Evolutionary conservation across 2,888 invertebrate species (phyloP), one percentile per base, ranked within the genome.

Genomic region (Chrysotoxum bicinctum): DNA sequence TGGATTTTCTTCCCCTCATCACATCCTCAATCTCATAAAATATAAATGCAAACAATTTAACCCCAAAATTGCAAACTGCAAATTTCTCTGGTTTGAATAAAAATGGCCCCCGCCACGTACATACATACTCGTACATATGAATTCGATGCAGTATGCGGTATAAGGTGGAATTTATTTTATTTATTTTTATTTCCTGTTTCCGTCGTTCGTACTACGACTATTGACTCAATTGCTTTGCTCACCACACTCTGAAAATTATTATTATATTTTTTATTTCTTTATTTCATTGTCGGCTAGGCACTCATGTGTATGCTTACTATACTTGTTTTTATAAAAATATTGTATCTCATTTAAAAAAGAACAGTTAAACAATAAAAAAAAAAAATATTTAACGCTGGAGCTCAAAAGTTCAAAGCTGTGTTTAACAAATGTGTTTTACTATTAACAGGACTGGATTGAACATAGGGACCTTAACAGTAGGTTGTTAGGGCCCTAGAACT

Each of bases 1-100:
- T 74, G 78, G 70, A 54, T 45, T 69, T 64, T 70, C 74, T 19
- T 79, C 74, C 9, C 32, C n/a, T n/a, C 35, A 50, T 66, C 32
- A 19, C n/a, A n/a, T n/a, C 10, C 21, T 50, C n/a, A 50, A 21
- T 21, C 16, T 43, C 21, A 66, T 48, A 50, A 66, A 66, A 37
- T 14, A 37, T 50, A 66, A 66, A 64, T 43, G 40, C 43, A 64
- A 45, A 45, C 30, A 64, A 62, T 43, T 64, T 45, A 64, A 64
- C 64, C 64, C 45, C 64, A 45, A 45, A 64, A 64, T 8, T 32
- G 30, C 30, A 64, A 14, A 1, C 6, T 60, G 60, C 23, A 40
- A 40, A 60, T 43, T 54, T 10, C n/a, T 32, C 30, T 54, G 26
- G 30, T 5, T 32, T 32, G 5, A 16, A 54, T 30, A 54, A 54